Percentiles rank a stretch among this genome's conserved stretches.
phyloP scores from a whole-genome alignment of 23 tunicate species.

The Styela clava region DNA sequence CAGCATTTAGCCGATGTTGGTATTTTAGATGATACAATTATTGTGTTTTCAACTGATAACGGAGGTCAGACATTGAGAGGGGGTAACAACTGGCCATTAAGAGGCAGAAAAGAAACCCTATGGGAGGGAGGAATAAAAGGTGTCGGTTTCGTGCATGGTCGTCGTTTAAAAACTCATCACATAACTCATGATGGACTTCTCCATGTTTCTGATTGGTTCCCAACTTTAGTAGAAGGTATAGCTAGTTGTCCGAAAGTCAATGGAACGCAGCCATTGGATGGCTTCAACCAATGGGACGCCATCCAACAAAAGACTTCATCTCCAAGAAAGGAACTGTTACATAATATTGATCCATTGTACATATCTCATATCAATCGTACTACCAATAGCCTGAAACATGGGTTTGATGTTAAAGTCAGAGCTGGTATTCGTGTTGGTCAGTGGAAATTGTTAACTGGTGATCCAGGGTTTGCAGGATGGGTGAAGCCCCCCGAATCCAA shows the following conservation, averaged over 20 bases:
- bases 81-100: slow-evolving; percentile 60
- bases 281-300: slow-evolving; percentile 62
- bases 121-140: slow-evolving; percentile 80
- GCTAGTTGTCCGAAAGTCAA: slow-evolving; percentile 50
- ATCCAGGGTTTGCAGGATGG: slow-evolving; percentile 42
- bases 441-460: slow-evolving; percentile 68
- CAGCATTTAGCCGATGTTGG: slow-evolving; percentile 43
- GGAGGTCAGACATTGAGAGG: slow-evolving; percentile 61
- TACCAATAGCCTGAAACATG: slow-evolving; percentile 1
- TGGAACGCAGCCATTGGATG: slow-evolving; percentile 54
- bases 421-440: slow-evolving; percentile 62
- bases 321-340: slow-evolving; percentile 51
- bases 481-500: slow-evolving; percentile 52
- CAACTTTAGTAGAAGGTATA: slow-evolving; percentile 58
- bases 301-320: slow-evolving; percentile 4
- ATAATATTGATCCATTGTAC: slow-evolving; percentile 59
- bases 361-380: background rate
- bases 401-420: slow-evolving; percentile 56
- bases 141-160: slow-evolving; percentile 68
- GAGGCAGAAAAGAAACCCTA: slow-evolving; percentile 47
- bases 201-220: slow-evolving; percentile 81
- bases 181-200: slow-evolving; percentile 37
- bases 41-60: slow-evolving; percentile 73
- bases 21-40: slow-evolving; percentile 55
- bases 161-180: slow-evolving; percentile 8